Base-by-base conservation (phyloP, 2,888 invertebrate species). In the Drosophila pegasa region DNA sequence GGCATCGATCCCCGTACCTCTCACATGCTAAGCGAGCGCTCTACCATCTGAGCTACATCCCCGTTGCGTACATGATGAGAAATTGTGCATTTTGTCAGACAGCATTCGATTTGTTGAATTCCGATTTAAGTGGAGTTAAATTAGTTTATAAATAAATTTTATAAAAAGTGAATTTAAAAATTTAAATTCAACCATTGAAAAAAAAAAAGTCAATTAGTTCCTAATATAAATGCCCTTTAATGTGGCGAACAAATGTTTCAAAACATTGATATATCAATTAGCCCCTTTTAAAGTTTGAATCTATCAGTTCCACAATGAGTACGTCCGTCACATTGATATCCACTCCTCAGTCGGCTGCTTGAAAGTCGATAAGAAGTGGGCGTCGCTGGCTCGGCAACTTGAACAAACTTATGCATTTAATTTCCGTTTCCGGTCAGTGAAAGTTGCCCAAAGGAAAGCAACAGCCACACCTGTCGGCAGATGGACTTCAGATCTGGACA, bases 1-100 rank as follows among this genome's bases (percentile, higher is more conserved):
- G 91, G 91, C 90, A 90, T 92, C 89, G 91, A 92, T 91, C 92
- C 91, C 90, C 91, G 92, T 91, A 92, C 91, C 92, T 91, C 92
- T 92, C 92, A 91, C 91, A 91, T 92, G 91, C 91, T 91, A 91
- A 91, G 92, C 92, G 91, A 91, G 92, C 92, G 91, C 92, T 92
- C 92, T 92, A 92, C 92, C 92, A 91, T 91, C 90, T 92, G 92
- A 92, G 92, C 92, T 92, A 92, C 92, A 91, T 91, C 92, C 92
- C 92, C 92, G 14, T 71, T 58, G 50, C 0, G 6, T 60, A 45
- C 60, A 63, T 70, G 38, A 50, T 62, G 68, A 84, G 10, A 29
- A 0, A 57, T 20, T 57, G 43, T n/a, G 5, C 20, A 12, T 63
- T 74, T 75, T 74, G 3, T 55, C 12, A 62, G 12, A 35, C 60